Percentiles rank a stretch among this genome's conserved stretches.
These are phyloP conservation scores for Argopecten irradians DNA, from an alignment of 1,140 invertebrate genomes.

Conservation along the genomic window DNA sequence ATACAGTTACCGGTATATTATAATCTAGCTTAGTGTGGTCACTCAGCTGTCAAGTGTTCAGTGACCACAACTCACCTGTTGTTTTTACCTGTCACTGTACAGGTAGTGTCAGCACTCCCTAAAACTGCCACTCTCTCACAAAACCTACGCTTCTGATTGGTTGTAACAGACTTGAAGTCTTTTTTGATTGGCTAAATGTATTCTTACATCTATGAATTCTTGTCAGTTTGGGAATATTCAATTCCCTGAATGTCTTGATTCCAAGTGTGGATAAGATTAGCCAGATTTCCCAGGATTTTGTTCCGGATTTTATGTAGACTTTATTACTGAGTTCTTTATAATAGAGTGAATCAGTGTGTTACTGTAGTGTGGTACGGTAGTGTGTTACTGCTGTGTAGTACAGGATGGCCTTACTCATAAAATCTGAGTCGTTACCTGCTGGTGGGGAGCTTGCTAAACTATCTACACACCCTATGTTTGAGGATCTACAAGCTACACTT, in stretches of 20 bases:
- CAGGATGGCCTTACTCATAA: background rate
- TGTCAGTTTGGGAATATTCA: background rate
- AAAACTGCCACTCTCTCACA: background rate
- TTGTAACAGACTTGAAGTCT: background rate
- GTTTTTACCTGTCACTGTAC: slow-evolving; percentile 1
- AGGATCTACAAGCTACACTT: slow-evolving; percentile 56
- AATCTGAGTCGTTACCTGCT: background rate
- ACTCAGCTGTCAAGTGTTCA: background rate
- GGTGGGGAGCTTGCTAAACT: slow-evolving; percentile 52
- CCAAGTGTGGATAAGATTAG: background rate
- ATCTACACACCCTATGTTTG: slow-evolving; percentile 59
- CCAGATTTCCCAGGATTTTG: background rate
- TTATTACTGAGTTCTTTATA: background rate
- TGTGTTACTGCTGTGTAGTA: background rate
- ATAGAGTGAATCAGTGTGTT: background rate
- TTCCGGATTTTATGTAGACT: background rate
- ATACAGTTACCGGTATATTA: no score
- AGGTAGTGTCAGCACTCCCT: background rate
- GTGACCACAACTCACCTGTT: background rate
- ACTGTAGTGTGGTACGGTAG: background rate
- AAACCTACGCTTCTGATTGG: background rate
- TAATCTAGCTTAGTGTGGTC: background rate
- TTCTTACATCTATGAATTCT: background rate
- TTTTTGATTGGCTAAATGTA: background rate
- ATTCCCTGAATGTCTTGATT: background rate